Percentiles rank a stretch among this genome's conserved stretches.
Conservation (phyloP, 2,113 vertebrate genomes). For the Ailurus styani region DNA sequence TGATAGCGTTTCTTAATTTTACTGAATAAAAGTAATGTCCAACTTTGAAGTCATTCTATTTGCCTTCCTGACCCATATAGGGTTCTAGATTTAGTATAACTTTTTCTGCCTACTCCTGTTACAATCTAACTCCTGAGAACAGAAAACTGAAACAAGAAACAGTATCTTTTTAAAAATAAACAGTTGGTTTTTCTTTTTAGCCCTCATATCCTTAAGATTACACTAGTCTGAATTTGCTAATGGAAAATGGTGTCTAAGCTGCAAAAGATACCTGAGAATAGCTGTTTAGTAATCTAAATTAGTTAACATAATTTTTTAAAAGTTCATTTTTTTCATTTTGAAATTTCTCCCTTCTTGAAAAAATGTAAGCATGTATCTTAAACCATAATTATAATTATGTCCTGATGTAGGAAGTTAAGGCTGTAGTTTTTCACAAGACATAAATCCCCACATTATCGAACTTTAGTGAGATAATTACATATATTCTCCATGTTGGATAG, state of each 20-base stretch:
- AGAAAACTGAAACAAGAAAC: constrained; percentile 35
- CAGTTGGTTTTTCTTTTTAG: constrained; percentile 5
- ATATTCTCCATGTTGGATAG: neutral
- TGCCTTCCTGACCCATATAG: neutral
- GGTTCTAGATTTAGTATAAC: neutral
- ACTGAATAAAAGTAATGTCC: neutral
- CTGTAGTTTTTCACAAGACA: neutral
- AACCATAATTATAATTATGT: neutral
- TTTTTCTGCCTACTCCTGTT: neutral
- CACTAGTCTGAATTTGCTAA: neutral
- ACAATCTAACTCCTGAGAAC: neutral
- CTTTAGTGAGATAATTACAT: neutral
- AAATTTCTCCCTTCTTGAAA: neutral
- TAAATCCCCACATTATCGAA: neutral
- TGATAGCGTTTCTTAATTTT: constrained; percentile 1
- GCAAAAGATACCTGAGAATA: neutral
- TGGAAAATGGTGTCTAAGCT: neutral
- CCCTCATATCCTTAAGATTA: neutral
- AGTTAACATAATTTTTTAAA: neutral
- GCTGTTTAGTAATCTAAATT: neutral
- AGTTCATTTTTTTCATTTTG: neutral
- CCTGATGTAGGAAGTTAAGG: neutral
- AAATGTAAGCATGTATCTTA: neutral
- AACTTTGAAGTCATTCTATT: neutral
- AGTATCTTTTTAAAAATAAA: constrained; percentile 21